phyloP scores from a whole-genome alignment of 2,797 vertebrate genomes.

The Rhadinocentrus ornatus region DNA sequence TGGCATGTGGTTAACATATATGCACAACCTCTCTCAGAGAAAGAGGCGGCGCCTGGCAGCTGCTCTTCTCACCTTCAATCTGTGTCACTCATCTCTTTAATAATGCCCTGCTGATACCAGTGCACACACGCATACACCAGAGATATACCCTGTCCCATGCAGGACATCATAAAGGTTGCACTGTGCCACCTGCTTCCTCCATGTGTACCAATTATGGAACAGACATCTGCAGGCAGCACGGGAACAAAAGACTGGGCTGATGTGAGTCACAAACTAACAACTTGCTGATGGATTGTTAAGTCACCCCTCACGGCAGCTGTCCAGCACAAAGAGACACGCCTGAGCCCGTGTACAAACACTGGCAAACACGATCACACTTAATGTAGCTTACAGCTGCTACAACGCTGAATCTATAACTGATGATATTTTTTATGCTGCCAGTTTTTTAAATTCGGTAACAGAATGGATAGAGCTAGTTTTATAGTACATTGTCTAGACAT shows the following conservation, averaged over 20 bases:
- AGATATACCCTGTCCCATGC: slow-evolving; percentile 32
- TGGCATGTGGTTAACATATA: slow-evolving; percentile 49
- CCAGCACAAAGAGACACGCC: slow-evolving; percentile 57
- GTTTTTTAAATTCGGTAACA: neutral
- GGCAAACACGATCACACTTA: slow-evolving; percentile 36
- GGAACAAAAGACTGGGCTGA: slow-evolving; percentile 67
- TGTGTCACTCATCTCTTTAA: slow-evolving; percentile 66
- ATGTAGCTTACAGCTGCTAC: slow-evolving; percentile 39
- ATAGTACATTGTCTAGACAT: neutral
- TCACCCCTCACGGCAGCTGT: slow-evolving; percentile 64
- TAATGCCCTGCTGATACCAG: slow-evolving; percentile 57
- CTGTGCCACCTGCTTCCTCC: slow-evolving; percentile 71
- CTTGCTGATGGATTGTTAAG: slow-evolving; percentile 70
- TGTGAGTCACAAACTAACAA: slow-evolving; percentile 53
- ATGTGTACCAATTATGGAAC: slow-evolving; percentile 63
- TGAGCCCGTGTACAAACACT: slow-evolving; percentile 29
- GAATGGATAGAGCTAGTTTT: neutral
- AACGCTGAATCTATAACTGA: neutral
- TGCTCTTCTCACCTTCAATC: slow-evolving; percentile 55
- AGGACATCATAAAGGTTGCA: slow-evolving; percentile 48
- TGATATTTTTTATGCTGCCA: neutral
- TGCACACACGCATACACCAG: slow-evolving; percentile 12
- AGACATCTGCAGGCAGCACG: slow-evolving; percentile 68
- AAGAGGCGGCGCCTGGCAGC: slow-evolving; percentile 47
- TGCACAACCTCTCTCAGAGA: slow-evolving; percentile 17